These are phyloP conservation scores for Papilio elwesi DNA, from an alignment of 2,888 invertebrate genomes.

Conservation along the genomic window DNA sequence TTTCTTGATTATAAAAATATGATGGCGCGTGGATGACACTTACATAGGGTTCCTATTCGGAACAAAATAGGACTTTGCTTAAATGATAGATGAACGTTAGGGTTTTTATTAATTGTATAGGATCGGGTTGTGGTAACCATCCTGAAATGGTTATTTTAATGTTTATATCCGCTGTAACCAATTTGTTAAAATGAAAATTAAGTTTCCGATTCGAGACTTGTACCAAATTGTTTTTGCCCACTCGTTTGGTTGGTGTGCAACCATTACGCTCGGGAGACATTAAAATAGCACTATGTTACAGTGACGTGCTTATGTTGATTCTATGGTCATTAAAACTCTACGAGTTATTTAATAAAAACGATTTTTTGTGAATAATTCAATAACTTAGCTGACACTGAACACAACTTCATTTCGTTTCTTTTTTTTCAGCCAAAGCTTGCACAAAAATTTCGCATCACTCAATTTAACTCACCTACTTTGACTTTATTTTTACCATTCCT, in stretches of 20 bases:
- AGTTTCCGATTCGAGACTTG: constrained; percentile 68
- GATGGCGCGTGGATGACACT: constrained; percentile 78
- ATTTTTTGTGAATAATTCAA: constrained; percentile 59
- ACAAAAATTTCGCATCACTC: constrained; percentile 51
- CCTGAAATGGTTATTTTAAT: constrained; percentile 50
- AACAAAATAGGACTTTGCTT: constrained; percentile 74
- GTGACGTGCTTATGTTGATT: constrained; percentile 53
- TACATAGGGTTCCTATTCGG: constrained; percentile 65
- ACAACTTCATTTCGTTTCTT: constrained; percentile 81
- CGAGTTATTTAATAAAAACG: constrained; percentile 45
- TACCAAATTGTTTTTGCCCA: constrained; percentile 44
- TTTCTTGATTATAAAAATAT: constrained; percentile 55
- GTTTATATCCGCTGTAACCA: constrained; percentile 47
- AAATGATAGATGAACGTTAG: constrained; percentile 60
- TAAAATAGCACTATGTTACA: constrained; percentile 60
- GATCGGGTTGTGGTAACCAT: constrained; percentile 55
- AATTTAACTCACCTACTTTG: constrained; percentile 51
- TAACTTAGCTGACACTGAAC: constrained; percentile 70
- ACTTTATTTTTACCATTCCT: constrained; percentile 53
- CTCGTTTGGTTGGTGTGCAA: constrained; percentile 30
- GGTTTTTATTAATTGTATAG: constrained; percentile 60
- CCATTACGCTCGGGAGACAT: constrained; percentile 45
- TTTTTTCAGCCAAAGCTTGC: constrained; percentile 70
- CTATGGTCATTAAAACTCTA: constrained; percentile 60
- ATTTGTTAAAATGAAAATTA: constrained; percentile 71